Evolutionary conservation across 2,888 invertebrate genomes (phyloP), one percentile per base, ranked within the genome.

Genomic region (Apotomis capreana): DNA sequence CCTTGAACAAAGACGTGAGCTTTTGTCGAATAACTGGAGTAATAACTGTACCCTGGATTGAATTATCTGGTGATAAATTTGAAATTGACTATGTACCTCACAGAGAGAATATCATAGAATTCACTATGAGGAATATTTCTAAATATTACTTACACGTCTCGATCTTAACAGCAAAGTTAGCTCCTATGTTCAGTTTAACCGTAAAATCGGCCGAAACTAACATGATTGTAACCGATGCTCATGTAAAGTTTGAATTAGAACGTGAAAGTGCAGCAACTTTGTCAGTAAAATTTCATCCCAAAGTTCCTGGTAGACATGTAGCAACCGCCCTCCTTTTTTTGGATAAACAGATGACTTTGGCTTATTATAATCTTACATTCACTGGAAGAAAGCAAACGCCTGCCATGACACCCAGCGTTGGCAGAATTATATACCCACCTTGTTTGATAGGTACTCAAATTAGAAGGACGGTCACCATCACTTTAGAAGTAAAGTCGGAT

Each of bases 361-460:
- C 92, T 0, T 93, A 89, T 77, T 86, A 81, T 70, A 92, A 93
- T 80, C 83, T 93, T 72, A 91, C 89, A 57, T 92, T 93, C 79
- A 73, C 81, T 75, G 93, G 92, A 68, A 85, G 78, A 80, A 82
- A 84, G 55, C 83, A 85, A 78, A 80, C 83, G 5, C 86, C 88
- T 44, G 68, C 74, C 44, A 87, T 93, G 84, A 83, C 73, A 59
- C 82, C 91, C 1, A 87, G 85, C 79, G 79, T 76, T 13, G 79
- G 84, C 69, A 81, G 85, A 75, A 81, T 93, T 68, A 84, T 90
- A 79, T 91, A 91, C 79, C 89, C 92, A n/a, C 89, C 92, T 5
- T 84, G 84, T 75, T 63, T 75, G 49, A 81, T 91, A 51, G 88
- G 86, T 49, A 79, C 80, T 61, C 77, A 80, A 75, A 74, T 87